These are phyloP conservation scores for Bombus polaris DNA, from an alignment of 1,140 invertebrate genomes.

Conservation along the genomic window DNA sequence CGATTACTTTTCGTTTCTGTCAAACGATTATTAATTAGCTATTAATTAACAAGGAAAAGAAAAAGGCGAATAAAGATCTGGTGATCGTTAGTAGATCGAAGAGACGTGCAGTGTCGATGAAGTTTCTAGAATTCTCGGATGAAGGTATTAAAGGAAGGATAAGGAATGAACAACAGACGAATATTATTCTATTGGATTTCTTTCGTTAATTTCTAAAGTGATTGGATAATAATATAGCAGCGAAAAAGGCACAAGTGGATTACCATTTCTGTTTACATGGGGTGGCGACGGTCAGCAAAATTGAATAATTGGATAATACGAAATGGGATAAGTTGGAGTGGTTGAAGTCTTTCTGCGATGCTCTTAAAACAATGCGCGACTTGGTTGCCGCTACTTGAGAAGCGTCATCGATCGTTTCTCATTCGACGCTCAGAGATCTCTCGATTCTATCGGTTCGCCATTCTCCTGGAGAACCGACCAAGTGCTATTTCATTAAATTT, in stretches of 20 bases:
- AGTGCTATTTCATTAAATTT: background rate
- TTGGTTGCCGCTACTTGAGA: background rate
- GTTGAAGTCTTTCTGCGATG: background rate
- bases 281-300: conserved; percentile 3
- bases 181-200: too few relatives aligned
- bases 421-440: background rate
- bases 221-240: background rate
- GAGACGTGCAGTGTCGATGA: too few relatives aligned
- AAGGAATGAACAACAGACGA: background rate
- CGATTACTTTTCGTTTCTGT: too few relatives aligned
- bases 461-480: background rate
- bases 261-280: conserved; percentile 20
- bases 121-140: background rate
- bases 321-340: background rate
- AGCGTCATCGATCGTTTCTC: background rate
- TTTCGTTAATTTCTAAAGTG: background rate
- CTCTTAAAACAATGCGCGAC: conserved; percentile 4
- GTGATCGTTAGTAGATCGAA: too few relatives aligned
- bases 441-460: too few relatives aligned
- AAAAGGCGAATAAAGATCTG: too few relatives aligned
- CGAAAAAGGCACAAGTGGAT: background rate
- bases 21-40: too few relatives aligned
- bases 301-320: conserved; percentile 50
- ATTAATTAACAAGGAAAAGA: too few relatives aligned
- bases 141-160: too few relatives aligned